Conservation (phyloP, 1,140 invertebrate species). For the Hypothenemus hampei region DNA sequence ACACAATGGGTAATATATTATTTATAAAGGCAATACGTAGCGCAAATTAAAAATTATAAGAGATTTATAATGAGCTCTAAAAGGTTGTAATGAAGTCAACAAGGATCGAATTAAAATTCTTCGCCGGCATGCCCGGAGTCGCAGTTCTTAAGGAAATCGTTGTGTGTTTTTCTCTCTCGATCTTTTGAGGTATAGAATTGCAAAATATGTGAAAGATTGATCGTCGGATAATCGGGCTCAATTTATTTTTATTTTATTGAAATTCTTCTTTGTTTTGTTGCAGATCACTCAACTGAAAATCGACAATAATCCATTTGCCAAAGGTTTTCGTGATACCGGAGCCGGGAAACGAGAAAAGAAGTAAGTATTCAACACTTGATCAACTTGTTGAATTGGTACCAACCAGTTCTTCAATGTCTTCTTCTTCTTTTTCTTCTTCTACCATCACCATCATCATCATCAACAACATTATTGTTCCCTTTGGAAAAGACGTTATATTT, state of each 20-base stretch:
- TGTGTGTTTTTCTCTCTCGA: background rate
- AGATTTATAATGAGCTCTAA: constrained; percentile 18
- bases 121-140: background rate
- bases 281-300: constrained; percentile 99
- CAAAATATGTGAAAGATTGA: constrained; percentile 4
- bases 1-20: constrained; percentile 21
- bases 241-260: background rate
- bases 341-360: constrained; percentile 93
- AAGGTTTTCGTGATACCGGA: constrained; percentile 95
- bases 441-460: no score
- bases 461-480: no score
- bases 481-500: constrained; percentile 8
- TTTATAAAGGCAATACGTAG: constrained; percentile 21
- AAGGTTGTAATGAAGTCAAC: constrained; percentile 19
- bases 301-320: constrained; percentile 99
- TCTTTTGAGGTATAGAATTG: constrained; percentile 8
- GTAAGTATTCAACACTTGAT: constrained; percentile 69
- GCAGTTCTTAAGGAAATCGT: constrained; percentile 5
- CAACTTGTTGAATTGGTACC: no score
- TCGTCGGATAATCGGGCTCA: background rate
- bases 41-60: constrained; percentile 21
- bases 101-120: constrained; percentile 11
- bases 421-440: no score
- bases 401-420: no score
- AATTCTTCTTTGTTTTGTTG: constrained; percentile 43